Conservation (phyloP, 2,113 vertebrate genomes). For the Sceloporus tristichus region DNA sequence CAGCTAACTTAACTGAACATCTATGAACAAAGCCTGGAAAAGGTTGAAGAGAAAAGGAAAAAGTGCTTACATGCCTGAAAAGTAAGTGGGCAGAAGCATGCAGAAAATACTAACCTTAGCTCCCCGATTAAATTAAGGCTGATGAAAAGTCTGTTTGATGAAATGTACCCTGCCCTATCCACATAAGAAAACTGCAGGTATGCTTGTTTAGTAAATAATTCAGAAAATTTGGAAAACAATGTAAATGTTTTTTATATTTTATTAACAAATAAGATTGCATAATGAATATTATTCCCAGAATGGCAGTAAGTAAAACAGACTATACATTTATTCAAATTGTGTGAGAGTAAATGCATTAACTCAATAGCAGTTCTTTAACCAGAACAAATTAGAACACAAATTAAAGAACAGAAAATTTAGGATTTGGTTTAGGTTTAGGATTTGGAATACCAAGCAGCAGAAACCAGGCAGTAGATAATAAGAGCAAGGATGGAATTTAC, state of each 20-base stretch:
- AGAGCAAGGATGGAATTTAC: background rate
- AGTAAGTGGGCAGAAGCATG: background rate
- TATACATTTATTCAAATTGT: background rate
- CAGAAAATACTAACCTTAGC: background rate
- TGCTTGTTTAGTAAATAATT: background rate
- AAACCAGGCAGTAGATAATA: background rate
- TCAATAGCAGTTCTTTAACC: background rate
- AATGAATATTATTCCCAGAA: background rate
- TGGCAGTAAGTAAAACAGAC: background rate
- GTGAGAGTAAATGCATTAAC: too few species aligned
- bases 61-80: background rate
- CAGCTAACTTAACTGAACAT: background rate
- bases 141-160: background rate
- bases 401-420: background rate
- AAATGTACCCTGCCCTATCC: too few species aligned
- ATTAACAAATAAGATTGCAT: background rate
- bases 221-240: background rate
- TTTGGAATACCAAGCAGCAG: background rate
- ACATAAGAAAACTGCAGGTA: background rate
- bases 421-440: background rate
- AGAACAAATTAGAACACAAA: background rate
- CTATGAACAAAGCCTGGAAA: slow-evolving; percentile 26
- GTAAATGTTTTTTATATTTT: background rate
- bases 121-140: background rate
- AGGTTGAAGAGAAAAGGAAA: slow-evolving; percentile 20